phyloP scores from a whole-genome alignment of 2,797 vertebrate species.

The Smutsia temminckii region DNA sequence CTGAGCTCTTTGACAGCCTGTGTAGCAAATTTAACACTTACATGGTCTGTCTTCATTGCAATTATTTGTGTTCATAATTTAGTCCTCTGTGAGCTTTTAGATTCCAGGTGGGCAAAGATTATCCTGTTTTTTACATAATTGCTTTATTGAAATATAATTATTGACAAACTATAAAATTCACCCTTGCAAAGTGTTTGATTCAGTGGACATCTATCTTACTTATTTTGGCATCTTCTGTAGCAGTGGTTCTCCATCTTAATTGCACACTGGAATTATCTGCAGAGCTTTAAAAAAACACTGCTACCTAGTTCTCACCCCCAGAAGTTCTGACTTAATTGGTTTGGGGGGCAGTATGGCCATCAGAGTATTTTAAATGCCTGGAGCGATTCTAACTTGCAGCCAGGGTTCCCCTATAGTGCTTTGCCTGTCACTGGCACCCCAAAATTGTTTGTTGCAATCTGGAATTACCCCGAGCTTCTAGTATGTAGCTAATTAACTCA shows the following conservation, averaged over 20 bases:
- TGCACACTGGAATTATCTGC: neutral
- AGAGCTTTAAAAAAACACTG: slow-evolving; percentile 21
- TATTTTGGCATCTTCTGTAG: slow-evolving; percentile 11
- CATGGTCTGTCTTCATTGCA: neutral
- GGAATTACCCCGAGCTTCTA: neutral
- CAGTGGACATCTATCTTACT: slow-evolving; percentile 10
- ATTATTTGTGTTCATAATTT: slow-evolving; percentile 37
- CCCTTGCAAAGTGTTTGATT: slow-evolving; percentile 15
- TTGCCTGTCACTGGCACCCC: neutral
- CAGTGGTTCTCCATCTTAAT: neutral
- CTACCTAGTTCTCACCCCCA: neutral
- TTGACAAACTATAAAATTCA: slow-evolving; percentile 37
- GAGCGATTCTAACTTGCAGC: slow-evolving; percentile 38
- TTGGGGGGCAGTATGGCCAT: neutral
- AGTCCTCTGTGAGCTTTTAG: slow-evolving; percentile 23
- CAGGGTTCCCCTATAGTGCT: neutral
- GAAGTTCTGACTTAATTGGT: slow-evolving; percentile 22
- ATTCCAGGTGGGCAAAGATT: slow-evolving; percentile 1
- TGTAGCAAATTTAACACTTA: neutral
- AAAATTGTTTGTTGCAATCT: neutral
- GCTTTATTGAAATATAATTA: slow-evolving; percentile 54
- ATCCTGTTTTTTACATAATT: slow-evolving; percentile 27
- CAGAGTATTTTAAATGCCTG: slow-evolving; percentile 10
- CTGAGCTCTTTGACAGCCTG: neutral
- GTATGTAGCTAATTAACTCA: slow-evolving; percentile 19